Evolutionary conservation across 2,888 invertebrate species (phyloP).

Genomic region (Peribatodes rhomboidaria): DNA sequence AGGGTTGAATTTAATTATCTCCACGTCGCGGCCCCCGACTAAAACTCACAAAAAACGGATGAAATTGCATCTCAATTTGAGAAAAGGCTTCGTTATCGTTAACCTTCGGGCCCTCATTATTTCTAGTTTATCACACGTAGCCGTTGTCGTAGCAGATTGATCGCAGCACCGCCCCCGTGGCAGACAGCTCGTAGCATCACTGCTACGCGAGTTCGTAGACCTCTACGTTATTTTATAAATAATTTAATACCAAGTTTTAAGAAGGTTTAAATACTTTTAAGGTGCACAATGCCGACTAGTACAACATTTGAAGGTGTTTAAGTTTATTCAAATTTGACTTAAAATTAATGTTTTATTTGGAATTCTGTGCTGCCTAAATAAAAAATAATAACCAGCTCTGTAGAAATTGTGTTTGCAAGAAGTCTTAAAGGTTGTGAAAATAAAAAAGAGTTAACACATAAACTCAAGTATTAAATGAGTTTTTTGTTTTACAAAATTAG

Average conservation of each 20-base stretch:
- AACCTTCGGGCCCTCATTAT: conserved; percentile 56
- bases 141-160: conserved; percentile 34
- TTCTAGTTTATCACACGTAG: conserved; percentile 52
- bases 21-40: conserved; percentile 67
- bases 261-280: no score
- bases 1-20: conserved; percentile 85
- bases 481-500: conserved; percentile 22
- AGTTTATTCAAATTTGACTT: conserved; percentile 41
- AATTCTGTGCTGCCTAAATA: conserved; percentile 14
- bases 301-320: conserved; percentile 35
- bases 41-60: conserved; percentile 69
- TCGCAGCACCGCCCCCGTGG: conserved; percentile 36
- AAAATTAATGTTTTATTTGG: conserved; percentile 32
- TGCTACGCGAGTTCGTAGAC: conserved; percentile 56
- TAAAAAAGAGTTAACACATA: no score
- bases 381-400: not conserved
- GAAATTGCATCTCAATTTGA: conserved; percentile 69
- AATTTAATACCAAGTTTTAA: no score
- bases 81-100: conserved; percentile 57
- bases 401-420: not conserved
- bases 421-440: not conserved
- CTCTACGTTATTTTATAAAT: conserved; percentile 60
- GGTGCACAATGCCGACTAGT: conserved; percentile 13
- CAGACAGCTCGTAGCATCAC: conserved; percentile 47
- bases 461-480: not conserved